Conservation (phyloP, 2,113 vertebrate genomes). For the Corapipo altera region DNA sequence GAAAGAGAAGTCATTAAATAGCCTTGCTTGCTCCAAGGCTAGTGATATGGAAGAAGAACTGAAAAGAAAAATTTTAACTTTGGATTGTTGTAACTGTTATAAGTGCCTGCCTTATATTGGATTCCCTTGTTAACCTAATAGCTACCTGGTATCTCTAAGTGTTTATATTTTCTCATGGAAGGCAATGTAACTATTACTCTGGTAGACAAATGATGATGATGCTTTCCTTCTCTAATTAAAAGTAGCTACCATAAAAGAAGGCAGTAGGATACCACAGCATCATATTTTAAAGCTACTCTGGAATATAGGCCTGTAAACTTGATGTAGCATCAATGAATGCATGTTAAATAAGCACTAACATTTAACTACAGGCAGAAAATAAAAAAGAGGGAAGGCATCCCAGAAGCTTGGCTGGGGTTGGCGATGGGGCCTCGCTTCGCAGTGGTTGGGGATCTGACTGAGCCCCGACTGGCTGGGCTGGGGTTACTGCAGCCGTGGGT, state of each 20-base stretch:
- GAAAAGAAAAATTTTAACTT: not conserved
- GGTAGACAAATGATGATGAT: not conserved
- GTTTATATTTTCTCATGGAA: not conserved
- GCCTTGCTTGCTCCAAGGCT: not conserved
- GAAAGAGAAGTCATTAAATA: conserved; percentile 62
- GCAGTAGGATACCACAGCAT: not conserved
- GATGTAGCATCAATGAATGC: not conserved
- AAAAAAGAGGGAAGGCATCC: not conserved
- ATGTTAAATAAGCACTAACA: not conserved
- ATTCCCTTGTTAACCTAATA: conserved; percentile 11
- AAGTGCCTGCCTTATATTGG: not conserved
- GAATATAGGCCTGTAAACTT: not conserved
- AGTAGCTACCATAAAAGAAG: not conserved
- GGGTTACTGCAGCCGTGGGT: not conserved
- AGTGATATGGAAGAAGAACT: not conserved
- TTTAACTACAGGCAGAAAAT: not conserved
- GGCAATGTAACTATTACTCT: not conserved
- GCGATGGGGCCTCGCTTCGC: rapidly evolving
- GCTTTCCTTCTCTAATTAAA: conserved; percentile 15
- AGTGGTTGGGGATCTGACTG: rapidly evolving
- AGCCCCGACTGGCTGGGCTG: rapidly evolving
- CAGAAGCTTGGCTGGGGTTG: not conserved
- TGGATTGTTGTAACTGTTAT: not conserved
- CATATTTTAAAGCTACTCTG: not conserved
- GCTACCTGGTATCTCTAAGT: not conserved